Conservation (phyloP, 92 coral and sea anemone species). For the Blastomussa wellsi region DNA sequence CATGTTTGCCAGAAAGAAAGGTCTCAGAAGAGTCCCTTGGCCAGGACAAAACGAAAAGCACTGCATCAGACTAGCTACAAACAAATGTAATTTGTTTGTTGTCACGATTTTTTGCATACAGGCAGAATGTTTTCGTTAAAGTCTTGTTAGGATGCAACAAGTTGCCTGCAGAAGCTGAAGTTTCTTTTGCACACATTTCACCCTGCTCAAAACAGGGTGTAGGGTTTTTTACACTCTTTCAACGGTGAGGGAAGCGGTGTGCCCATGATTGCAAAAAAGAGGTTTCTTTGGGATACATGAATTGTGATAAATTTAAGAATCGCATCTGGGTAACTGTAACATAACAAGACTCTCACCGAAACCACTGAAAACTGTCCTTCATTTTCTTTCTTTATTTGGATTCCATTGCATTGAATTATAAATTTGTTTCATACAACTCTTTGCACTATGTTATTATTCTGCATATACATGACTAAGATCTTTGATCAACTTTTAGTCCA, state of each 20-base stretch:
- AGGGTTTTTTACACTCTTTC: too few species aligned
- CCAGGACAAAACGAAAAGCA: too few species aligned
- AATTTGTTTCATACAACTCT: neutral
- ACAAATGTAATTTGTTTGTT: too few species aligned
- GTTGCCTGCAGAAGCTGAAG: neutral
- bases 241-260: neutral
- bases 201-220: neutral
- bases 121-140: neutral
- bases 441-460: neutral
- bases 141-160: neutral
- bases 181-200: neutral
- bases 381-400: neutral
- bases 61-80: too few species aligned
- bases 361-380: slow-evolving; percentile 5
- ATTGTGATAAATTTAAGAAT: too few species aligned
- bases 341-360: too few species aligned
- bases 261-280: too few species aligned
- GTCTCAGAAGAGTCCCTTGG: too few species aligned
- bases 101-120: neutral
- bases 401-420: neutral
- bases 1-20: too few species aligned
- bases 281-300: too few species aligned
- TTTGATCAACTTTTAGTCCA: neutral
- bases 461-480: neutral
- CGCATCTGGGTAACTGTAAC: too few species aligned